Base-by-base conservation (phyloP, 2,113 vertebrate species). In the Grammomys dolichurus region DNA sequence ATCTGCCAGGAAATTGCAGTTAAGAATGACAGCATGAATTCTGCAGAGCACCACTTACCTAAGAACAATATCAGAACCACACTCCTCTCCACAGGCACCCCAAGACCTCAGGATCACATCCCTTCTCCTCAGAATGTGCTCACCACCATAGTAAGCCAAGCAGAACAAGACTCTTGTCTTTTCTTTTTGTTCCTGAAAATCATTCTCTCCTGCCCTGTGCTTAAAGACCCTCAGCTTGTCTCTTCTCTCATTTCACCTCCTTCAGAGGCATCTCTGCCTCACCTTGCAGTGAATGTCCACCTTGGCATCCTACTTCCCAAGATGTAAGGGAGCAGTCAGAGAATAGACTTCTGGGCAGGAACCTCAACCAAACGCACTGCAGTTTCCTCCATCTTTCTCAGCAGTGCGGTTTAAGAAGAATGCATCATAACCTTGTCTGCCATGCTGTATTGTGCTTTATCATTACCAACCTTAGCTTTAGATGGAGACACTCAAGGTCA, bases 301-400 rank as follows among this genome's bases (percentile, higher is more conserved):
- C 43, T 33, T 0, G 0, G 2, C 4, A 16, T 31, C 46, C 54
- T 67, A 12, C 2, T 2, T 31, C 8, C 3, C 8, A 0, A 24
- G 0, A 14, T 7, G 5, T 16, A 5, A 36, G 58, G 19, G 51
- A 28, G 22, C 7, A 14, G 19, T 7, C 12, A 1, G 0, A 6
- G 19, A 28, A 7, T 1, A 1, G 3, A 3, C 2, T 1, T 0
- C 2, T 13, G 26, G 58, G 1, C 28, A 6, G 28, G 31, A 28
- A 12, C 16, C 33, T 7, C 12, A 11, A 7, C 14, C 40, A 3
- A 48, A 46, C 33, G 14, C 24, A 13, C 33, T 3, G 8, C 4
- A n/a, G 20, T 1, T 12, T 3, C 63, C 2, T 33, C 14, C 36
- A 1, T 11, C 14, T 73, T 69, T 54, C 63, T n/a, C 33, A 4